phyloP scores from a whole-genome alignment of 1,140 invertebrate species.

The Magallana gigas region DNA sequence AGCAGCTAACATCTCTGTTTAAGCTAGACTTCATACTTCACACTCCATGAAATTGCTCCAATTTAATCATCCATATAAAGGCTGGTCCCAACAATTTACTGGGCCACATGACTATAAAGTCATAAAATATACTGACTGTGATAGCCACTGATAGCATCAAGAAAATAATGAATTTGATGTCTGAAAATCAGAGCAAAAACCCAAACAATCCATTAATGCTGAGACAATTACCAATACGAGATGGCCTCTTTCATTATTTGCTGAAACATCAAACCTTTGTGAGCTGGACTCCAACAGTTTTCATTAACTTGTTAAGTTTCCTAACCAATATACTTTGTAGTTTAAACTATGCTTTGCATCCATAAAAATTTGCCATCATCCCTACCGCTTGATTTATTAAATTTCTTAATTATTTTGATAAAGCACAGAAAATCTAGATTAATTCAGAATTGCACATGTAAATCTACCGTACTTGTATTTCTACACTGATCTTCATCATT shows the following conservation, averaged over 20 bases:
- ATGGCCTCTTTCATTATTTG: background rate
- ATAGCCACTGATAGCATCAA: background rate
- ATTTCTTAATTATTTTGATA: no score
- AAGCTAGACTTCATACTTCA: conserved; percentile 11
- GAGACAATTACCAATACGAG: conserved; percentile 8
- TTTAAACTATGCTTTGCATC: background rate
- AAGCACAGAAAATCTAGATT: no score
- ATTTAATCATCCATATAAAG: conserved; percentile 5
- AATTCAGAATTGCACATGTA: conserved; percentile 9
- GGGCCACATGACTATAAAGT: background rate
- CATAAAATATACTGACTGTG: background rate
- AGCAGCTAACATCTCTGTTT: background rate
- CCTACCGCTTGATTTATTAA: no score
- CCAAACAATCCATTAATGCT: conserved; percentile 7
- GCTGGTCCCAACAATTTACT: background rate
- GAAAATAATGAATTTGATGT: conserved; percentile 18
- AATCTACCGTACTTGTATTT: background rate
- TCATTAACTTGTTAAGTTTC: conserved; percentile 15
- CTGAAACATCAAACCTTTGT: conserved; percentile 5
- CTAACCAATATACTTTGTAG: background rate
- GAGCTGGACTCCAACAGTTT: background rate
- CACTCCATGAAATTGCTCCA: conserved; percentile 26
- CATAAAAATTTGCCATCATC: no score
- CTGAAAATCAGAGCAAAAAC: background rate
- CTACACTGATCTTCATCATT: background rate